phyloP scores from a whole-genome alignment of 1,140 invertebrate genomes.

The Helicoverpa zea region DNA sequence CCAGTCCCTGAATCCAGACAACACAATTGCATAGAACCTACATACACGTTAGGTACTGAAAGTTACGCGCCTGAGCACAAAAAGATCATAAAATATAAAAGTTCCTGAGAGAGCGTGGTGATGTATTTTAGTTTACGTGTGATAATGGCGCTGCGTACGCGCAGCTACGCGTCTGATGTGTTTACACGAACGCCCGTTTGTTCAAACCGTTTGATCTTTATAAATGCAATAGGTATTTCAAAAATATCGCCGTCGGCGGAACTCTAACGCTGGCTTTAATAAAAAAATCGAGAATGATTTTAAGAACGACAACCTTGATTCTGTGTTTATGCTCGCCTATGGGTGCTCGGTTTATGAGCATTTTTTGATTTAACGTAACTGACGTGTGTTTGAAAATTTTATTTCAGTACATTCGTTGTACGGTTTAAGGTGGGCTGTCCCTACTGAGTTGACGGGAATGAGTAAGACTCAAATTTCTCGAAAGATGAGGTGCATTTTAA shows the following conservation, averaged over 20 bases:
- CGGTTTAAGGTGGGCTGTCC: conserved; percentile 23
- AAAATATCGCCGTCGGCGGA: conserved; percentile 79
- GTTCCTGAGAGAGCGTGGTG: conserved; percentile 53
- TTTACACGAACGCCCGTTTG: conserved; percentile 82
- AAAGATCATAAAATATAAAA: conserved; percentile 54
- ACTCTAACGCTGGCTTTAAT: conserved; percentile 75
- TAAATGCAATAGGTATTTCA: conserved; percentile 86
- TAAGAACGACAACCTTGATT: conserved; percentile 84
- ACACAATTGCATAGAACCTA: too few species aligned
- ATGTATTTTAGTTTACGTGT: conserved; percentile 67
- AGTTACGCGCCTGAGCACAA: background rate
- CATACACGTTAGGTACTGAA: background rate
- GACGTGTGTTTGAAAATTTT: conserved; percentile 67
- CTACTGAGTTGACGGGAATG: conserved; percentile 11
- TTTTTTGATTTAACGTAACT: conserved; percentile 64
- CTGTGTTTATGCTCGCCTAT: conserved; percentile 67
- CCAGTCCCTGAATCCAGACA: too few species aligned
- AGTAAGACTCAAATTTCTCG: conserved; percentile 34
- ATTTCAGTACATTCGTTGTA: conserved; percentile 50
- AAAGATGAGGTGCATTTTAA: conserved; percentile 40
- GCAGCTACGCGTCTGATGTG: conserved; percentile 69
- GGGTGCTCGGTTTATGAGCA: conserved; percentile 67
- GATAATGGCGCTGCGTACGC: conserved; percentile 61
- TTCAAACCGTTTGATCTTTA: conserved; percentile 84
- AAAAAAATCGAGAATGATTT: conserved; percentile 81